Evolutionary conservation across 2,888 invertebrate genomes (phyloP).

Genomic region (Capitulum mitella): DNA sequence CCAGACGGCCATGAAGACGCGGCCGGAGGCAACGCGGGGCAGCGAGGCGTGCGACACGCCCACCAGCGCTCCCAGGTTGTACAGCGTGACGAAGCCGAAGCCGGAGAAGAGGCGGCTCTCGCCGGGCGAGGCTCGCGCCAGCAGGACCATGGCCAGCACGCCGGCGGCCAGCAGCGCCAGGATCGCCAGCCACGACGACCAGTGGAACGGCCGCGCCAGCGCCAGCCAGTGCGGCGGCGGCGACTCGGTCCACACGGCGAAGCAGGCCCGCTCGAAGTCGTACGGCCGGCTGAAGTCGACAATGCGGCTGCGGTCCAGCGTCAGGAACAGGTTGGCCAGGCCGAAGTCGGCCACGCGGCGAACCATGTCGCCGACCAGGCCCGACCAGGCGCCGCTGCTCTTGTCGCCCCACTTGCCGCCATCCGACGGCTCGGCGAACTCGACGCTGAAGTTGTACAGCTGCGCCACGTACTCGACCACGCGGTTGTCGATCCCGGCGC

Average conservation of each 20-base stretch:
- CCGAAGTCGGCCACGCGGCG: constrained; percentile 27
- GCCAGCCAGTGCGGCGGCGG: constrained; percentile 28
- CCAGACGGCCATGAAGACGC: constrained; percentile 26
- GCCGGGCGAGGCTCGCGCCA: constrained; percentile 22
- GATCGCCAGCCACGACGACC: constrained; percentile 24
- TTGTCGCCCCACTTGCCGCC: constrained; percentile 33
- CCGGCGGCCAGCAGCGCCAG: constrained; percentile 26
- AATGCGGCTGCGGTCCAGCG: constrained; percentile 1
- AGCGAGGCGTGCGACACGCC: background rate
- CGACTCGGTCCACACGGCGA: constrained; percentile 27
- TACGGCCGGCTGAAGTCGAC: constrained; percentile 28
- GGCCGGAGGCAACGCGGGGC: background rate
- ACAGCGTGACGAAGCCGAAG: background rate
- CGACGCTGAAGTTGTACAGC: constrained; percentile 29
- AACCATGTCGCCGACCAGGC: constrained; percentile 6
- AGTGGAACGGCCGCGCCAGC: constrained; percentile 27
- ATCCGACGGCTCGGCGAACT: constrained; percentile 31
- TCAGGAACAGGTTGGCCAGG: constrained; percentile 29
- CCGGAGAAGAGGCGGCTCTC: background rate
- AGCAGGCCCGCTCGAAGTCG: constrained; percentile 29
- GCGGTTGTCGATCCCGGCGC: constrained; percentile 30
- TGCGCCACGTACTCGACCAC: constrained; percentile 29
- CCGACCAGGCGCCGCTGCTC: background rate
- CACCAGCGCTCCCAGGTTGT: background rate
- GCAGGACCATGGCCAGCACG: constrained; percentile 29